Conservation (phyloP, 2,797 vertebrate species). For the Rhinogobio ventralis region DNA sequence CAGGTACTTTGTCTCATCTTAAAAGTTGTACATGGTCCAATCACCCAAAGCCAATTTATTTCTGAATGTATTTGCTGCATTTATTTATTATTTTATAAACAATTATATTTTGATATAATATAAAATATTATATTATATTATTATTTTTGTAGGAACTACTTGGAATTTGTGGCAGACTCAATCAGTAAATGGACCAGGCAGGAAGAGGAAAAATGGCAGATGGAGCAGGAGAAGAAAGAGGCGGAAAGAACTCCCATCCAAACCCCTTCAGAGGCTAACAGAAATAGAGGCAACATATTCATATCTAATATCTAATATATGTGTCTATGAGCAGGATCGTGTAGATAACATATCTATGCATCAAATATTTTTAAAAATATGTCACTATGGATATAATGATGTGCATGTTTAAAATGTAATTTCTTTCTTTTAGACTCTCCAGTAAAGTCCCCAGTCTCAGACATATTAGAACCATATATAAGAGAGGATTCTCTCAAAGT, state of each 20-base stretch:
- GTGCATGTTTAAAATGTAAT: background rate
- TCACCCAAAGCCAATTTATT: background rate
- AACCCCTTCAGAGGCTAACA: slow-evolving; percentile 22
- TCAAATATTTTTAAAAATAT: slow-evolving; percentile 50
- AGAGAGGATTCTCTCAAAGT: slow-evolving; percentile 92
- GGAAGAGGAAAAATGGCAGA: slow-evolving; percentile 82
- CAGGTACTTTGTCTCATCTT: slow-evolving; percentile 78
- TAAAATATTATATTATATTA: background rate
- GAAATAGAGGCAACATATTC: slow-evolving; percentile 44
- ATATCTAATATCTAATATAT: background rate
- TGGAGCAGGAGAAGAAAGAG: slow-evolving; percentile 72
- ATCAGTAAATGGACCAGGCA: slow-evolving; percentile 84
- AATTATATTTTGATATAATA: background rate
- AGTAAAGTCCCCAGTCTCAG: slow-evolving; percentile 34
- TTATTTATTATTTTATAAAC: background rate
- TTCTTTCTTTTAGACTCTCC: slow-evolving; percentile 41
- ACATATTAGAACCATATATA: slow-evolving; percentile 69
- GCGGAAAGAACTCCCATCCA: slow-evolving; percentile 37
- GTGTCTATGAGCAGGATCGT: background rate
- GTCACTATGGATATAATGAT: background rate
- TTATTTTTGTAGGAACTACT: slow-evolving; percentile 80
- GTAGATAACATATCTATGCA: background rate
- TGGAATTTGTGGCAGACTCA: slow-evolving; percentile 84
- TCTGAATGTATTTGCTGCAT: too few species aligned
- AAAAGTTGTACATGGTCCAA: background rate